Percentiles rank a stretch among this genome's conserved stretches.
Conservation (phyloP, 2,113 vertebrate genomes). For the Grammomys dolichurus region DNA sequence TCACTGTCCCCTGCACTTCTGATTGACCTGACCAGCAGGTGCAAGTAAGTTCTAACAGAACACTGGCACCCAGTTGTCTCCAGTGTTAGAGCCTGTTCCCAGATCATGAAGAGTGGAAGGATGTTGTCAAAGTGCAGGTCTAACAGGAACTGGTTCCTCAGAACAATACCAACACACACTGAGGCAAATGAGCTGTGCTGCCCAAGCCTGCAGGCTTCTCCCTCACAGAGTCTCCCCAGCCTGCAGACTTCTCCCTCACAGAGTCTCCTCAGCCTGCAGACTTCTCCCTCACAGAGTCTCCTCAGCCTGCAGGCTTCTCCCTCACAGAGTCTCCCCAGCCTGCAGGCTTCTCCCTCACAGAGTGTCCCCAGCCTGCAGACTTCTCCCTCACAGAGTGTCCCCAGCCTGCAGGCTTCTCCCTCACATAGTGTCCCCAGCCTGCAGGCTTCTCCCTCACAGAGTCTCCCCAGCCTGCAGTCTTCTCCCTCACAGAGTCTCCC, state of each 20-base stretch:
- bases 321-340: rapidly evolving
- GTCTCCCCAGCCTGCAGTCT: no score
- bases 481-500: no score
- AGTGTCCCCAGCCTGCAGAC: no score
- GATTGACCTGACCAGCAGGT: background rate
- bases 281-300: no score
- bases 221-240: no score
- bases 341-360: rapidly evolving
- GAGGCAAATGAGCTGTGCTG: background rate
- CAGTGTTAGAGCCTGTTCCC: background rate
- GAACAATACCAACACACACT: rapidly evolving
- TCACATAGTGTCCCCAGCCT: no score
- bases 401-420: no score
- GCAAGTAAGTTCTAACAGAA: background rate
- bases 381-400: no score
- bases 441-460: no score
- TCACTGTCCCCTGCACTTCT: background rate
- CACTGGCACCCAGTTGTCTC: background rate
- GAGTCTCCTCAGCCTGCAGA: no score
- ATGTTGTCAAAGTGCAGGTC: background rate
- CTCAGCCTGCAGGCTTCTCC: rapidly evolving
- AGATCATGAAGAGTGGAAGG: background rate
- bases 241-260: no score
- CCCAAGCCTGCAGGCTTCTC: no score
- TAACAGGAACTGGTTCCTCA: background rate